Percentiles rank a stretch among this genome's conserved stretches.
Evolutionary conservation across 2,113 vertebrate species (phyloP).

Genomic region (Microtus ochrogaster): DNA sequence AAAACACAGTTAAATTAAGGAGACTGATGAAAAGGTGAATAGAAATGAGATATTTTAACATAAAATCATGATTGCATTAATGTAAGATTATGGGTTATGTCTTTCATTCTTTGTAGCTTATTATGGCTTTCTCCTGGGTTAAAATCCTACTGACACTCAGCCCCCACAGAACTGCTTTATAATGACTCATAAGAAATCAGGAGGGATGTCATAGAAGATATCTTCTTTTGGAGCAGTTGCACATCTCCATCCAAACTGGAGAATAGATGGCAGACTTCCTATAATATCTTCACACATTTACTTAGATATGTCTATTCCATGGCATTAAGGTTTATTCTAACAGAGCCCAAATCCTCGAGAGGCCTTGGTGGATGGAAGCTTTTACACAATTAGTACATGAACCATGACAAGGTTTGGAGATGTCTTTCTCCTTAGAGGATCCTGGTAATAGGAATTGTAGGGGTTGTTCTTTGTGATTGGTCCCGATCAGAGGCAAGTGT

Average conservation of each 20-base stretch:
- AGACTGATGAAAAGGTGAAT: constrained; percentile 70
- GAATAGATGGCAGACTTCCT: constrained; percentile 31
- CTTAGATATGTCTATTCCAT: constrained; percentile 37
- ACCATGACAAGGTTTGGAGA: neutral
- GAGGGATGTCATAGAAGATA: constrained; percentile 68
- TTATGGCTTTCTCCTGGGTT: constrained; percentile 70
- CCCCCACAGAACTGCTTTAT: constrained; percentile 72
- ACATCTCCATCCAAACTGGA: constrained; percentile 43
- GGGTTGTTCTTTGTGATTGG: neutral
- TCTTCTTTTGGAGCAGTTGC: constrained; percentile 72
- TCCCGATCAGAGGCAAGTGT: neutral
- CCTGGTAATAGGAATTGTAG: neutral
- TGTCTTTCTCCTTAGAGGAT: neutral
- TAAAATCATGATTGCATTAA: constrained; percentile 75
- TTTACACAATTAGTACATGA: neutral
- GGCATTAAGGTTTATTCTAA: constrained; percentile 45
- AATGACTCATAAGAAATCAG: constrained; percentile 78
- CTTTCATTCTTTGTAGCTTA: constrained; percentile 60
- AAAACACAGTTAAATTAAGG: constrained; percentile 75
- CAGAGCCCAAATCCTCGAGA: neutral
- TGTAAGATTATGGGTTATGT: constrained; percentile 75
- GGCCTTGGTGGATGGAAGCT: neutral
- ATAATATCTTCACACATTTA: constrained; percentile 64
- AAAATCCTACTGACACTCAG: constrained; percentile 76
- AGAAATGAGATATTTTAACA: constrained; percentile 75